Evolutionary conservation across 2,888 invertebrate species (phyloP).

Genomic region (Marronus borbonicus): DNA sequence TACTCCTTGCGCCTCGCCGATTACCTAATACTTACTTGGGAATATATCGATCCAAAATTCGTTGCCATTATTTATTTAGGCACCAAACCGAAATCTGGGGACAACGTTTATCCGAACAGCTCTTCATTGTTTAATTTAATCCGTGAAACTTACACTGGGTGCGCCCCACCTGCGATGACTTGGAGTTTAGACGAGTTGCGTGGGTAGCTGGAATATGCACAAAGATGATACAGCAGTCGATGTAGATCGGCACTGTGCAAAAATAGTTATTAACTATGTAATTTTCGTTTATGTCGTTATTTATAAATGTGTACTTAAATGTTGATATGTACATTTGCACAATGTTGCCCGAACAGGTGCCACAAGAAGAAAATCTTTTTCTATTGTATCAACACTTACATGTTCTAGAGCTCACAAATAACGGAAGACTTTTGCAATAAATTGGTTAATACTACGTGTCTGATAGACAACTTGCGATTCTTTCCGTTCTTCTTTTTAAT

Average conservation of each 20-base stretch:
- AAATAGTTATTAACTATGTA: no score
- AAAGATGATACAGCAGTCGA: slow-evolving; percentile 9
- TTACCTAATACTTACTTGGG: slow-evolving; percentile 17
- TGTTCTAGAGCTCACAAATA: no score
- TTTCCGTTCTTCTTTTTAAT: slow-evolving; percentile 76
- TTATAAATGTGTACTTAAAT: no score
- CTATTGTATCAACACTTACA: no score
- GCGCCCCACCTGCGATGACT: slow-evolving; percentile 52
- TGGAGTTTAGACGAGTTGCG: slow-evolving; percentile 42
- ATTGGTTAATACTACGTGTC: slow-evolving; percentile 62
- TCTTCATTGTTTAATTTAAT: slow-evolving; percentile 51
- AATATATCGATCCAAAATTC: slow-evolving; percentile 30
- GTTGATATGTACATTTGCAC: no score
- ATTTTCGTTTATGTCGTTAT: no score
- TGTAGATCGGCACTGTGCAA: not conserved
- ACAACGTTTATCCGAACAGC: slow-evolving; percentile 17
- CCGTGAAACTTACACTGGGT: slow-evolving; percentile 51
- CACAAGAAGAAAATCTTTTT: no score
- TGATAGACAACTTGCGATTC: slow-evolving; percentile 72
- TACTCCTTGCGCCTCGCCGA: not conserved
- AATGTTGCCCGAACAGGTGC: no score
- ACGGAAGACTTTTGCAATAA: no score
- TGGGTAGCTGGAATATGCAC: slow-evolving; percentile 48
- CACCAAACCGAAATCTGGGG: slow-evolving; percentile 36
- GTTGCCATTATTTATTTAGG: slow-evolving; percentile 48